phyloP scores from a whole-genome alignment of 2,888 invertebrate species.

The Gerris lacustris region DNA sequence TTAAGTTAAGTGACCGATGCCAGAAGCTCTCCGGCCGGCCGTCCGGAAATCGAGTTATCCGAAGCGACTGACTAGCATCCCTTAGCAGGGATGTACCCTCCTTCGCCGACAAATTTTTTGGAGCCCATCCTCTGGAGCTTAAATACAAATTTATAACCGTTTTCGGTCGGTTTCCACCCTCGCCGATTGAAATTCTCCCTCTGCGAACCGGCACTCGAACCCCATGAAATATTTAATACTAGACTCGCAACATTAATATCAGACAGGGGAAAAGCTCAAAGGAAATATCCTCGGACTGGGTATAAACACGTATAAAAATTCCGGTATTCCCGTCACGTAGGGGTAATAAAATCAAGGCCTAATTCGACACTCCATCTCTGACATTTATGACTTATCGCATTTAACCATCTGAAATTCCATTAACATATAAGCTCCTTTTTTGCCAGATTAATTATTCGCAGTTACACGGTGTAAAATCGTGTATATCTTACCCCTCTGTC shows the following conservation, averaged over 20 bases:
- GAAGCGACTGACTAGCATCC: too few species aligned
- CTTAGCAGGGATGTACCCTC: neutral
- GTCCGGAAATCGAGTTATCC: neutral
- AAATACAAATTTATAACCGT: neutral
- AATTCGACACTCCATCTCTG: neutral
- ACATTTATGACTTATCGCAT: neutral
- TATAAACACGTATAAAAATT: neutral
- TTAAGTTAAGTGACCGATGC: neutral
- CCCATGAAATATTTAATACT: neutral
- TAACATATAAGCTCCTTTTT: neutral
- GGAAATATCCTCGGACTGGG: neutral
- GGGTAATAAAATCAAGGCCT: neutral
- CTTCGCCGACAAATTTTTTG: neutral
- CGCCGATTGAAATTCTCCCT: slow-evolving; percentile 1
- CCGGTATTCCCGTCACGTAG: neutral
- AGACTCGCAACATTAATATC: slow-evolving; percentile 1
- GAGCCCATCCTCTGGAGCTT: neutral
- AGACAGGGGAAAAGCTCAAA: neutral
- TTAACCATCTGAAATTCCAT: neutral
- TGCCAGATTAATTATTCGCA: too few species aligned
- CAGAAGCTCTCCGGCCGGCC: neutral
- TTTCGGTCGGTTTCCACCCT: neutral
- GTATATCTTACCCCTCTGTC: too few species aligned
- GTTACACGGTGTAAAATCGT: too few species aligned
- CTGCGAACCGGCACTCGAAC: neutral